Evolutionary conservation across 2,797 vertebrate species (phyloP).

Genomic region (Acrossocheilus wenchowensis): DNA sequence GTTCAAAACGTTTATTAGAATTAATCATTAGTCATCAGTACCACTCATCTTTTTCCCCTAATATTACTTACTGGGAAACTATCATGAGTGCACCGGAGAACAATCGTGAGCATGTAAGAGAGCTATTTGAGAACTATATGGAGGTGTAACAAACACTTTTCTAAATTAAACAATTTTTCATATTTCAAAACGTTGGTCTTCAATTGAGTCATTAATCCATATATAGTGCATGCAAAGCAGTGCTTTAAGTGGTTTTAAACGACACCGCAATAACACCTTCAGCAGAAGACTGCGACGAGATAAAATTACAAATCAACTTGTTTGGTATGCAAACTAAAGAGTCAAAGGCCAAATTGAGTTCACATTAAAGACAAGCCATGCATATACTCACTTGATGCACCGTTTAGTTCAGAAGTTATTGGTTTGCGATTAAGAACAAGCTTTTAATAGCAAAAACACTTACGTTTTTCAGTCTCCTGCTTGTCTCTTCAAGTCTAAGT

Average conservation of each 20-base stretch:
- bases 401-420: background rate
- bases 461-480: conserved; percentile 83
- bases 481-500: conserved; percentile 87
- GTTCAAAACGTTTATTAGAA: background rate
- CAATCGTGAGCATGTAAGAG: background rate
- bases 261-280: background rate
- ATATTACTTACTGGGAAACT: background rate
- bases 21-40: background rate
- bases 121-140: background rate
- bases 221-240: background rate
- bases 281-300: background rate
- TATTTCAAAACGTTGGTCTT: background rate
- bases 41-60: background rate
- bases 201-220: background rate
- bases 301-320: conserved; percentile 1
- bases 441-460: conserved; percentile 60
- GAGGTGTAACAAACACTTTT: background rate
- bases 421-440: background rate
- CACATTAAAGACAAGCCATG: background rate
- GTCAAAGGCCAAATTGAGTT: background rate
- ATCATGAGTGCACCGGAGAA: background rate
- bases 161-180: background rate
- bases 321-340: conserved; percentile 34
- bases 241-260: background rate
- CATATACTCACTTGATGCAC: background rate